Percentiles rank a stretch among this genome's conserved stretches.
phyloP scores from a whole-genome alignment of 2,888 invertebrate genomes.

The Luffia ferchaultella region DNA sequence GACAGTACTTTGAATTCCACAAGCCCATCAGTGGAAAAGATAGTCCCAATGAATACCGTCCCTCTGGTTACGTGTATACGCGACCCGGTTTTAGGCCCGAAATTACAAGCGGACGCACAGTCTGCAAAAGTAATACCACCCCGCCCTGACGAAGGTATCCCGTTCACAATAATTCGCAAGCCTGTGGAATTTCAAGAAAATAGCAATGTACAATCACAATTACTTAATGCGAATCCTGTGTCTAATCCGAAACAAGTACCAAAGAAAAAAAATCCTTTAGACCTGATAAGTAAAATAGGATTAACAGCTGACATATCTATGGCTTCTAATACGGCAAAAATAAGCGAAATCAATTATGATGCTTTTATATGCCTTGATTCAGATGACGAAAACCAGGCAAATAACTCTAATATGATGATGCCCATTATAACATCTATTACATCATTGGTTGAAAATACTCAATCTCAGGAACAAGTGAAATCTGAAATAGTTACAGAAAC shows the following conservation, averaged over 20 bases:
- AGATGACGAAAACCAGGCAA: neutral
- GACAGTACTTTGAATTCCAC: no score
- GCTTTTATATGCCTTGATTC: slow-evolving; percentile 3
- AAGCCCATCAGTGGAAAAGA: no score
- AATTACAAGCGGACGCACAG: neutral
- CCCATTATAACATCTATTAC: slow-evolving; percentile 41
- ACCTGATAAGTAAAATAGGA: neutral
- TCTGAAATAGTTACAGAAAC: neutral
- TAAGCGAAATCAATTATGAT: neutral
- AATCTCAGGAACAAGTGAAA: neutral
- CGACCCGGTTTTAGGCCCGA: neutral
- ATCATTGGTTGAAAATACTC: slow-evolving; percentile 23
- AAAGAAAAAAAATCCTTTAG: slow-evolving; percentile 22
- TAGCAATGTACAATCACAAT: slow-evolving; percentile 6
- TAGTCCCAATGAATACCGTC: neutral
- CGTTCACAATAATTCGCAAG: neutral
- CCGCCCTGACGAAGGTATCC: neutral
- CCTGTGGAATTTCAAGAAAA: neutral
- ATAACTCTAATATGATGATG: slow-evolving; percentile 21
- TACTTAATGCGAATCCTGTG: slow-evolving; percentile 39
- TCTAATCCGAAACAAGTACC: slow-evolving; percentile 47
- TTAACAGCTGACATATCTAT: no score
- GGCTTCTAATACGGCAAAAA: neutral
- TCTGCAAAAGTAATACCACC: neutral
- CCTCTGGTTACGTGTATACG: neutral